phyloP scores from a whole-genome alignment of 2,888 invertebrate genomes.

The Teleiodes luculella region DNA sequence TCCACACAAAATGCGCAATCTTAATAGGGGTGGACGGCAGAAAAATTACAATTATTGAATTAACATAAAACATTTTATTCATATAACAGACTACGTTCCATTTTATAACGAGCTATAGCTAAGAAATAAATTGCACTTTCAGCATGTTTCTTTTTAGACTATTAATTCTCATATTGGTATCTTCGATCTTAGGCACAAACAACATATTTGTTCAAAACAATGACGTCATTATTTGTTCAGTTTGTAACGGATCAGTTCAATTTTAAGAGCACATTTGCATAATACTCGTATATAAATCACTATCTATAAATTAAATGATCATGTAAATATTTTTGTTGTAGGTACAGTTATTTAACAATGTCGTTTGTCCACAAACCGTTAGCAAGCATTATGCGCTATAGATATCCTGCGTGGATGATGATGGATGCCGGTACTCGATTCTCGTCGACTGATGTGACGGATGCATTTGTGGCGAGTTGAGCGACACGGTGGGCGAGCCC shows the following conservation, averaged over 20 bases:
- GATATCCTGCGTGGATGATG: constrained; percentile 5
- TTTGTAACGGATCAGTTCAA: not conserved
- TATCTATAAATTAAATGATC: constrained; percentile 28
- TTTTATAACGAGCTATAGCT: no score
- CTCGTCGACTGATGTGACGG: constrained; percentile 13
- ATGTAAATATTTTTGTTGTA: constrained; percentile 30
- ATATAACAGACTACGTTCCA: constrained; percentile 4
- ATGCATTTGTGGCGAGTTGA: constrained; percentile 2
- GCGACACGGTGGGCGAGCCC: constrained; percentile 12
- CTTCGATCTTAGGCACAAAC: not conserved
- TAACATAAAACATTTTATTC: constrained; percentile 31
- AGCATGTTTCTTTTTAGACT: constrained; percentile 1
- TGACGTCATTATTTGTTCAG: not conserved
- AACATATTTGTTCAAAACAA: not conserved
- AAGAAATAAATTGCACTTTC: constrained; percentile 8
- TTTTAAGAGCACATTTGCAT: constrained; percentile 18
- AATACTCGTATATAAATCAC: constrained; percentile 37
- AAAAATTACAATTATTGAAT: constrained; percentile 41
- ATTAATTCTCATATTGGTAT: not conserved
- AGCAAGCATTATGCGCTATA: constrained; percentile 3
- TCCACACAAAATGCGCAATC: constrained; percentile 40
- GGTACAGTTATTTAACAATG: constrained; percentile 35
- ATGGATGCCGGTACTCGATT: constrained; percentile 4
- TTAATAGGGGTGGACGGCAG: constrained; percentile 41
- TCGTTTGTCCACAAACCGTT: constrained; percentile 29